phyloP scores from a whole-genome alignment of 1,140 invertebrate species.

The Asobara japonica region DNA sequence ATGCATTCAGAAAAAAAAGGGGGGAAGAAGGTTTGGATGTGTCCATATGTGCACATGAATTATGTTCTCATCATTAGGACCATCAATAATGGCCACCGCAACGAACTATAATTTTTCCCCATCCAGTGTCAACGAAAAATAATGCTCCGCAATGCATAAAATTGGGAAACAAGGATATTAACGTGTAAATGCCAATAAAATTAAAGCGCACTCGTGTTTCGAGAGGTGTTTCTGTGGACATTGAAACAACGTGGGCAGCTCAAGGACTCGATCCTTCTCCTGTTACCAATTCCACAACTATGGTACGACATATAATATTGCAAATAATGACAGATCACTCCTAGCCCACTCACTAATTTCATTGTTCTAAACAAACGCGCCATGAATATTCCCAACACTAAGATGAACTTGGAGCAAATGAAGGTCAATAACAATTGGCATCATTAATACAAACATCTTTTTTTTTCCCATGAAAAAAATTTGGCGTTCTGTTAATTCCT shows the following conservation, averaged over 20 bases:
- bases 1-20: too few species aligned
- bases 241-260: conserved; percentile 69
- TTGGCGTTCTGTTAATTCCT: too few species aligned
- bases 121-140: background rate
- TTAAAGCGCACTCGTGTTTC: conserved; percentile 43
- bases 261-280: conserved; percentile 55
- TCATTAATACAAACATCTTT: too few species aligned
- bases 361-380: background rate
- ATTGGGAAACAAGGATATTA: background rate
- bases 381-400: too few species aligned
- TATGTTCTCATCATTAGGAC: background rate
- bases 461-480: background rate
- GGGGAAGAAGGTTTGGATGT: too few species aligned
- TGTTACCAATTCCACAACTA: conserved; percentile 38
- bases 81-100: background rate
- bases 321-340: background rate
- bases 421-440: too few species aligned
- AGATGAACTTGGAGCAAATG: too few species aligned
- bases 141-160: background rate
- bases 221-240: conserved; percentile 63
- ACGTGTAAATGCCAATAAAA: conserved; percentile 41
- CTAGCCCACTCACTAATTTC: background rate
- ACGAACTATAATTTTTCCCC: background rate
- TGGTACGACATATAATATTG: conserved; percentile 37
- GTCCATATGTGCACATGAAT: background rate